Percentiles rank a stretch among this genome's conserved stretches.
phyloP scores from a whole-genome alignment of 2,888 invertebrate genomes.

The Trachelus iudaicus region DNA sequence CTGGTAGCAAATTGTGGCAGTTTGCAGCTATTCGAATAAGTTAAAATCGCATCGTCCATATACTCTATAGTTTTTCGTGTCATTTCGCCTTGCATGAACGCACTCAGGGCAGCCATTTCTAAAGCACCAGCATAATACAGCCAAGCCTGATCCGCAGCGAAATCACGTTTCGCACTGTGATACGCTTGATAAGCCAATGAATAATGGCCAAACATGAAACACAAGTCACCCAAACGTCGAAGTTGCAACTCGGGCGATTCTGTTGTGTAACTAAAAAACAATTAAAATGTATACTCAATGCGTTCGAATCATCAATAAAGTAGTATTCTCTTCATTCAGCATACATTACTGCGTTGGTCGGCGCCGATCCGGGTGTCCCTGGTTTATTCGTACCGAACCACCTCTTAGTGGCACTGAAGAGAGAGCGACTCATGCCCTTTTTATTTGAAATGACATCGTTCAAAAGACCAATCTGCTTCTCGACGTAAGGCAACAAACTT shows the following conservation, averaged over 20 bases:
- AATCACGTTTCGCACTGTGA: slow-evolving; percentile 97
- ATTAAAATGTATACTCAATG: slow-evolving; percentile 23
- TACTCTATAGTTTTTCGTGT: slow-evolving; percentile 86
- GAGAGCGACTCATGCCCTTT: slow-evolving; percentile 92
- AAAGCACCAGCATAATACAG: slow-evolving; percentile 95
- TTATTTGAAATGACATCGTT: slow-evolving; percentile 85
- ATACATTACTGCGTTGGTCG: slow-evolving; percentile 86
- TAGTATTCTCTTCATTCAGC: not conserved
- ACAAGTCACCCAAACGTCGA: slow-evolving; percentile 92
- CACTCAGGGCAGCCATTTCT: slow-evolving; percentile 94
- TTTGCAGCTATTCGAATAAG: slow-evolving; percentile 91
- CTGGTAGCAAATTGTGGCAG: slow-evolving; percentile 93
- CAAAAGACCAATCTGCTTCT: slow-evolving; percentile 84
- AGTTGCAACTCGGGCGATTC: slow-evolving; percentile 93
- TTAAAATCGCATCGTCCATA: slow-evolving; percentile 94
- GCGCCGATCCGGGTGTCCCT: slow-evolving; percentile 73
- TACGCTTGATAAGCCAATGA: slow-evolving; percentile 92
- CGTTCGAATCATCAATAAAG: not conserved
- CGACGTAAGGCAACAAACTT: slow-evolving; percentile 90
- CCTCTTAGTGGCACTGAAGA: slow-evolving; percentile 94
- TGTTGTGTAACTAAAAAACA: slow-evolving; percentile 74
- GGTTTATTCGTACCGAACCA: slow-evolving; percentile 95
- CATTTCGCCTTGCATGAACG: slow-evolving; percentile 87
- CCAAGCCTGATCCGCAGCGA: slow-evolving; percentile 97
- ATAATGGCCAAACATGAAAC: slow-evolving; percentile 96